These are phyloP conservation scores for Agonum fuliginosum DNA, from an alignment of 2,888 invertebrate species.

Conservation along the genomic window DNA sequence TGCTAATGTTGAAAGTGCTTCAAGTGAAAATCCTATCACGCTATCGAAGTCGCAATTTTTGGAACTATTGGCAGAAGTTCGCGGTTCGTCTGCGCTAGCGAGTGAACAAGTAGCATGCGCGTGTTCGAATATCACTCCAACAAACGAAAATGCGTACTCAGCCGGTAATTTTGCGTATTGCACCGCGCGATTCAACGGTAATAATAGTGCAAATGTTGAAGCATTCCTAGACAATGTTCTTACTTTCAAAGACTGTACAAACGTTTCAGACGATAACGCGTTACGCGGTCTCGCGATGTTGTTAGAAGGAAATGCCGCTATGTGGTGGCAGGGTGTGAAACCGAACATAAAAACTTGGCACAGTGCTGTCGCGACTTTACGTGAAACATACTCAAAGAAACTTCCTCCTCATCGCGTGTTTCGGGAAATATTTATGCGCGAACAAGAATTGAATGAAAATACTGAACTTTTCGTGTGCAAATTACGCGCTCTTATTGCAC, in stretches of 20 bases:
- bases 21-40: too few species aligned
- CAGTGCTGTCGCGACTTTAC: not conserved
- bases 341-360: conserved; percentile 7
- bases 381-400: not conserved
- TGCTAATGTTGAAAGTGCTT: too few species aligned
- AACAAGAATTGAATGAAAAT: not conserved
- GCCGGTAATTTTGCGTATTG: too few species aligned
- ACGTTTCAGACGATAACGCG: conserved; percentile 19
- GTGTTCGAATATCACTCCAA: too few species aligned
- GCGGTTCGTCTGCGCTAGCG: too few species aligned
- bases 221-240: not conserved
- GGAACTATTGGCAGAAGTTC: too few species aligned
- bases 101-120: too few species aligned
- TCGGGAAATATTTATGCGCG: not conserved
- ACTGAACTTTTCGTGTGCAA: conserved; percentile 1
- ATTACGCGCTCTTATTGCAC: not conserved
- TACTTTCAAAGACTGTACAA: not conserved
- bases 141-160: too few species aligned
- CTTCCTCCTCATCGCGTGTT: not conserved
- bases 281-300: conserved; percentile 54
- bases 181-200: conserved; percentile 3
- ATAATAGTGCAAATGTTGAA: not conserved
- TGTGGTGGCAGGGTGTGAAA: conserved; percentile 59
- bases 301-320: conserved; percentile 32
- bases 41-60: too few species aligned